phyloP scores from a whole-genome alignment of 2,888 invertebrate species.

The Lampropteryx suffumata region DNA sequence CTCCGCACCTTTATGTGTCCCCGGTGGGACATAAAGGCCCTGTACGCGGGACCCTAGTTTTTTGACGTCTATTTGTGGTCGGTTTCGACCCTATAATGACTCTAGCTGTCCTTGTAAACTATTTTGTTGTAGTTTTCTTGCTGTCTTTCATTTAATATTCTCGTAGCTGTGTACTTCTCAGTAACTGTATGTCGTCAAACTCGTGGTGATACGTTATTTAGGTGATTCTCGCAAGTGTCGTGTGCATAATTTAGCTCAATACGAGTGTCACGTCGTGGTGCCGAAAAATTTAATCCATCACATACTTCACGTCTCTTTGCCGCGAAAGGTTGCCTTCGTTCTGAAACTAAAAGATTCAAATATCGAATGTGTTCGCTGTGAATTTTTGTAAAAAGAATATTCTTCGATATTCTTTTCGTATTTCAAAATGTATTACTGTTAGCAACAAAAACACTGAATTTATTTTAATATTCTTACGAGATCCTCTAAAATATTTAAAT shows the following conservation, averaged over 20 bases:
- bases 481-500: no score
- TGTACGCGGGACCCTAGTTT: constrained; percentile 73
- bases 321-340: constrained; percentile 32
- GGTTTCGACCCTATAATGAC: constrained; percentile 72
- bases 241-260: constrained; percentile 68
- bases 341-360: constrained; percentile 37
- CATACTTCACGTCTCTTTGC: constrained; percentile 44
- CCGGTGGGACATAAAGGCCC: constrained; percentile 76
- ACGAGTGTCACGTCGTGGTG: constrained; percentile 64
- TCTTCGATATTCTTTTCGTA: no score
- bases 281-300: constrained; percentile 78
- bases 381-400: no score
- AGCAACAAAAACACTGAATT: no score
- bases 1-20: constrained; percentile 81
- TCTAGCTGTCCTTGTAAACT: constrained; percentile 50
- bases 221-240: constrained; percentile 29
- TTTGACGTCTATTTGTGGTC: constrained; percentile 82
- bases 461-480: no score
- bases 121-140: constrained; percentile 11
- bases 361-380: constrained; percentile 27
- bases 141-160: not conserved
- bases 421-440: no score
- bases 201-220: constrained; percentile 25
- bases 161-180: not conserved
- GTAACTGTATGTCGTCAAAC: constrained; percentile 8